Evolutionary conservation across 2,888 invertebrate genomes (phyloP), one percentile per base, ranked within the genome.

Genomic region (Melieria crassipennis): DNA sequence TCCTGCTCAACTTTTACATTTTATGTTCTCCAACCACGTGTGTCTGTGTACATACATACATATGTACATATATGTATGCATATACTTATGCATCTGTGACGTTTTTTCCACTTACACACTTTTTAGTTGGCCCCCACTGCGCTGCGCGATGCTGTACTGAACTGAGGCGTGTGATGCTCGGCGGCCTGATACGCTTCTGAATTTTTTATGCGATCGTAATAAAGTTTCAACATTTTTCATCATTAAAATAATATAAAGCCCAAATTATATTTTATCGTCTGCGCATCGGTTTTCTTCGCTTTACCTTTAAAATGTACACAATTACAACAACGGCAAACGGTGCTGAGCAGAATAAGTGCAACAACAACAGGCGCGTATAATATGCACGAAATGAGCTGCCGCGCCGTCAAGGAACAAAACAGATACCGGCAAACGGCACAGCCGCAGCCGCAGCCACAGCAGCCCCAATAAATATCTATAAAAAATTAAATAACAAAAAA

Each of bases 211-310:
- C 78, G 82, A 80, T 83, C 81, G 80, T 82, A 83, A 83, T 83
- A 83, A 82, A 82, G 79, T 84, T 83, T 80, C 79, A 84, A 83
- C 84, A 83, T 84, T 83, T 84, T 84, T 84, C 85, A 84, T 84
- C 85, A 84, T 84, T 84, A 84, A 84, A 84, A 84, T 84, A 84
- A 83, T 82, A 83, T 83, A 82, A 83, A 82, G 82, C 81, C 82
- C 80, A 83, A 83, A 83, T 82, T 83, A 83, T 82, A 83, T 83
- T 83, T 83, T 83, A 83, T 83, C 82, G 83, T 83, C 83, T 80
- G 81, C 78, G 80, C 81, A 80, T 82, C 80, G 79, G 79, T 82
- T 79, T 80, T 79, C 78, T 80, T 57, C 45, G 78, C 80, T 43
- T 45, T 16, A 10, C 46, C 7, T 52, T 45, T 45, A 42, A 55